phyloP scores from a whole-genome alignment of 2,888 invertebrate species.

The Stictocephala bisonia region DNA sequence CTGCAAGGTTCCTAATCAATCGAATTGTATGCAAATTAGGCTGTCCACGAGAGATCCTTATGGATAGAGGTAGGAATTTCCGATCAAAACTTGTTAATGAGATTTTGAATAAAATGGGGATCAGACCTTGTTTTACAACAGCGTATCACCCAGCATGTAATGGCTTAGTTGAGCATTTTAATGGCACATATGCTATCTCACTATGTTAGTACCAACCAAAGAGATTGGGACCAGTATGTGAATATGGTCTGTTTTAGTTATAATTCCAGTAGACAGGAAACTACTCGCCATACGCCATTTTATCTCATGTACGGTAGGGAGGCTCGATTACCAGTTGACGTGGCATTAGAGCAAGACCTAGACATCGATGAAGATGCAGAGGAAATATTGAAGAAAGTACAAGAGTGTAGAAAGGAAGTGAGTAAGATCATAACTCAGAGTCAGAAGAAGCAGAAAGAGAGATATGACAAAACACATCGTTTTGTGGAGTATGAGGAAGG shows the following conservation, averaged over 20 bases:
- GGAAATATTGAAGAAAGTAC: background rate
- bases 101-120: background rate
- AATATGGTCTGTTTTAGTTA: slow-evolving; percentile 7
- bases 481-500: background rate
- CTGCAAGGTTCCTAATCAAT: slow-evolving; percentile 13
- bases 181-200: slow-evolving; percentile 14
- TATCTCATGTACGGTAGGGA: slow-evolving; percentile 12
- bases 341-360: background rate
- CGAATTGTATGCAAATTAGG: slow-evolving; percentile 11
- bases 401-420: background rate
- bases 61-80: slow-evolving; percentile 2
- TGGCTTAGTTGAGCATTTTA: slow-evolving; percentile 18
- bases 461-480: background rate
- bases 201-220: slow-evolving; percentile 10
- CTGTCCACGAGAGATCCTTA: background rate
- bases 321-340: too few relatives aligned
- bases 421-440: background rate
- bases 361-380: background rate
- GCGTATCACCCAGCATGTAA: slow-evolving; percentile 23
- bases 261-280: slow-evolving; percentile 2
- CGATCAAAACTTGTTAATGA: background rate
- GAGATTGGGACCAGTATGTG: slow-evolving; percentile 14
- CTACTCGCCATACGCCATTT: background rate
- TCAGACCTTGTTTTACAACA: slow-evolving; percentile 4
- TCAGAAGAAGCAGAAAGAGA: slow-evolving; percentile 6